Base-by-base conservation (phyloP, 2,113 vertebrate species). In the Nanorana parkeri region DNA sequence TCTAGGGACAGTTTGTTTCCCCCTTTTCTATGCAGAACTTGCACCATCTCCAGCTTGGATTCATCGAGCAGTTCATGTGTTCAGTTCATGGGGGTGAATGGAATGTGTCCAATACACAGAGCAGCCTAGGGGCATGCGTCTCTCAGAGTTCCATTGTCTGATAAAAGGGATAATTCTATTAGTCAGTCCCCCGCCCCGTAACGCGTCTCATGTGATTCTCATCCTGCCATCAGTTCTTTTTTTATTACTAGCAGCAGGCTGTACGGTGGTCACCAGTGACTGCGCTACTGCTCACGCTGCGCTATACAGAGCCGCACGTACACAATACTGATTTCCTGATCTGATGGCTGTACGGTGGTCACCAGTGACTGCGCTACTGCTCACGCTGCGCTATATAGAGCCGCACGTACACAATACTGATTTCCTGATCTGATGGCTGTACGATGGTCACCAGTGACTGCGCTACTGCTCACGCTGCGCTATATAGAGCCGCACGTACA, bases 121-220 rank as follows among this genome's bases (percentile, higher is more conserved):
- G 41, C 19, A 16, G 69, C 32, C 80, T 51, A 2, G 28, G 52
- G 60, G 80, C 68, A 21, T 71, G 51, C 32, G 10, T 26, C 69
- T 67, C n/a, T 76, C 32, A 65, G 69, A 81, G 47, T 54, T 60
- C 66, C 1, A 23, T 71, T 80, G 58, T 64, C 32, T 54, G 20
- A 19, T 11, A 23, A n/a, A 64, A 63, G 28, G 17, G 20, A 23
- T 28, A 56, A 82, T 82, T 74, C 28, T 64, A 32, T 75, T 58
- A 56, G 7, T 17, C 41, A 17, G 26, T 61, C 13, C 20, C 11
- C 15, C n/a, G 47, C 16, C 80, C 65, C 7, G 23, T 68, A 63
- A 83, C 28, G 56, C 3, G 24, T 67, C 65, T 76, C 80, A 83
- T 76, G 80, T 83, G 80, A 83, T 83, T 58, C 72, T 81, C 24